Base-by-base conservation (phyloP, 2,113 vertebrate genomes). In the Mus pahari region DNA sequence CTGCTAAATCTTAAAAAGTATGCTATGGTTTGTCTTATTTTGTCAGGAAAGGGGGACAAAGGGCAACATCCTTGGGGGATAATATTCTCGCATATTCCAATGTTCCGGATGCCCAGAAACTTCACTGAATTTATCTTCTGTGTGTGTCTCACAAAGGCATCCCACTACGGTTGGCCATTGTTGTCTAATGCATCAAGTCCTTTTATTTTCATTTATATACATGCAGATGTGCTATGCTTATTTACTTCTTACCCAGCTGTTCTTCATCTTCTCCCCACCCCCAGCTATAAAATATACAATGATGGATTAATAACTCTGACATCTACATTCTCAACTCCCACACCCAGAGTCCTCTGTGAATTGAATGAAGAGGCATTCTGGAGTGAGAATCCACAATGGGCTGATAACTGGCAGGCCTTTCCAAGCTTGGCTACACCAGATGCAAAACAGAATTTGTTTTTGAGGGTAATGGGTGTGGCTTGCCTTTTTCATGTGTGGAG, bases 391-490 rank as follows among this genome's bases (percentile, higher is more conserved):
- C 86, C 20, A 79, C 94, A 81, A 9, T 20, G 60, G 58, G 48
- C 55, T 90, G n/a, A 96, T 68, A 95, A 95, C 68, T 91, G 94
- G 86, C 77, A 89, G 83, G 82, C 45, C 92, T 91, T 95, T 71
- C n/a, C 19, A 89, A 97, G 82, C 74, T 95, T 82, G 11, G 73
- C 94, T 93, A 92, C 91, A 68, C 81, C 96, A 97, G 95, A 97
- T 97, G 94, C 86, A 91, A 92, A 96, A 68, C 96, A 78, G 39
- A 81, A 97, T 36, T 94, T 94, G 92, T 70, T 96, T 86, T 90
- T 91, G 62, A 94, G 75, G 22, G 5, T 31, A 64, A 96, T 95
- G 95, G 86, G 92, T 84, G 86, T 96, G 95, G 74, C 86, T 95
- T 96, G n/a, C 73, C 89, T 64, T 96, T 94, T 73, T 22, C 58